phyloP scores from a whole-genome alignment of 1,140 invertebrate genomes.

The Microplitis mediator region DNA sequence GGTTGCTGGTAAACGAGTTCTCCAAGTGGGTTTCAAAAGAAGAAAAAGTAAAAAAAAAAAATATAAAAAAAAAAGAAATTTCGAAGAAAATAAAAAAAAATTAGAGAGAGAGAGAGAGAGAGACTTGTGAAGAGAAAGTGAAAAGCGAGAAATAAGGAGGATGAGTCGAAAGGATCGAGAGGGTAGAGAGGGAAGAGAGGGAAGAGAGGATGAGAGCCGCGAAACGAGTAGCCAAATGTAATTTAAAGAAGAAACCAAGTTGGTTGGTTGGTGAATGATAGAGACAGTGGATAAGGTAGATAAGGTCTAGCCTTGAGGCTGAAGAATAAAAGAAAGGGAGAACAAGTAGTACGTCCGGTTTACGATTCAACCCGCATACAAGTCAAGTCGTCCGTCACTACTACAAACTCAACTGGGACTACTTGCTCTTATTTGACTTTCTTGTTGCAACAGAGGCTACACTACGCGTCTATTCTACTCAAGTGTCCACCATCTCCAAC shows the following conservation, averaged over 20 bases:
- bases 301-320: constrained; percentile 14
- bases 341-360: constrained; percentile 45
- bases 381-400: not conserved
- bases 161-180: constrained; percentile 23
- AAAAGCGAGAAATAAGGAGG: constrained; percentile 24
- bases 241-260: constrained; percentile 55
- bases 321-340: constrained; percentile 44
- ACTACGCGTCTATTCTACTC: constrained; percentile 9
- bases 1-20: constrained; percentile 38
- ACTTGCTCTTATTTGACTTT: constrained; percentile 37
- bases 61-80: not conserved
- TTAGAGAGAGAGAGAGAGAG: not conserved
- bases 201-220: constrained; percentile 33
- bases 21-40: not conserved
- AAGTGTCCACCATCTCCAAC: not conserved
- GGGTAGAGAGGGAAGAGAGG: constrained; percentile 21
- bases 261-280: constrained; percentile 22
- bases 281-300: not conserved
- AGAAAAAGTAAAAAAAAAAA: not conserved
- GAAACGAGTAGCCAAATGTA: constrained; percentile 56
- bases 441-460: constrained; percentile 20
- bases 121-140: not conserved
- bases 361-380: constrained; percentile 51
- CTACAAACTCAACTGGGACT: not conserved
- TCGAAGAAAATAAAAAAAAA: constrained; percentile 14